Conservation (phyloP, 2,888 invertebrate genomes). For the Argyresthia goedartella region DNA sequence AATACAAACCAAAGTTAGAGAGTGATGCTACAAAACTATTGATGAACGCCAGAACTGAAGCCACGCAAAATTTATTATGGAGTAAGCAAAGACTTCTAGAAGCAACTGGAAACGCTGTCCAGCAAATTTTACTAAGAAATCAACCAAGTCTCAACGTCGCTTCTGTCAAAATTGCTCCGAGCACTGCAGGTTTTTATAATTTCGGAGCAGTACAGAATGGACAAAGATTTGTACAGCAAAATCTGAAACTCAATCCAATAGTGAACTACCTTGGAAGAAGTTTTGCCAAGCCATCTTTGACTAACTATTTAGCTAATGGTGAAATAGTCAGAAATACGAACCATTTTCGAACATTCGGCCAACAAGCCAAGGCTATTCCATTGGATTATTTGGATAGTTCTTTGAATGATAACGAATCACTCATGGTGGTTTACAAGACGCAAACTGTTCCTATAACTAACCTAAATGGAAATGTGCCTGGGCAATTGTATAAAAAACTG, state of each 20-base stretch:
- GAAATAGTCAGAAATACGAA: no score
- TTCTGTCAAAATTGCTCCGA: no score
- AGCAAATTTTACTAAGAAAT: not conserved
- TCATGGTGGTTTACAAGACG: conserved; percentile 28
- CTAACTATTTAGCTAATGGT: no score
- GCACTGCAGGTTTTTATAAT: no score
- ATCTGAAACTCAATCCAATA: no score
- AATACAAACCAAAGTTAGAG: no score
- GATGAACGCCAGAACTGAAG: not conserved
- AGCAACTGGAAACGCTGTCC: not conserved
- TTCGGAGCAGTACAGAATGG: no score
- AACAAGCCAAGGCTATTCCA: not conserved
- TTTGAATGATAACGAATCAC: conserved; percentile 16
- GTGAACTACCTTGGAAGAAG: no score
- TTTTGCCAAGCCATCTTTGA: no score
- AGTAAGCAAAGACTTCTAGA: not conserved
- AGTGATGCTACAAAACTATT: not conserved
- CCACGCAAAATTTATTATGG: not conserved
- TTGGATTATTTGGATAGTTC: no score
- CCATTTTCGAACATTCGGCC: not conserved
- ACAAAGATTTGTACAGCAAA: no score
- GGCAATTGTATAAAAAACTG: conserved; percentile 30
- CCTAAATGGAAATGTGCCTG: conserved; percentile 29
- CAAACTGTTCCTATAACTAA: conserved; percentile 29
- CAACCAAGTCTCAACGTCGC: not conserved